Evolutionary conservation across 2,113 vertebrate genomes (phyloP), one percentile per base, ranked within the genome.

Genomic region (Calyptomena viridis): DNA sequence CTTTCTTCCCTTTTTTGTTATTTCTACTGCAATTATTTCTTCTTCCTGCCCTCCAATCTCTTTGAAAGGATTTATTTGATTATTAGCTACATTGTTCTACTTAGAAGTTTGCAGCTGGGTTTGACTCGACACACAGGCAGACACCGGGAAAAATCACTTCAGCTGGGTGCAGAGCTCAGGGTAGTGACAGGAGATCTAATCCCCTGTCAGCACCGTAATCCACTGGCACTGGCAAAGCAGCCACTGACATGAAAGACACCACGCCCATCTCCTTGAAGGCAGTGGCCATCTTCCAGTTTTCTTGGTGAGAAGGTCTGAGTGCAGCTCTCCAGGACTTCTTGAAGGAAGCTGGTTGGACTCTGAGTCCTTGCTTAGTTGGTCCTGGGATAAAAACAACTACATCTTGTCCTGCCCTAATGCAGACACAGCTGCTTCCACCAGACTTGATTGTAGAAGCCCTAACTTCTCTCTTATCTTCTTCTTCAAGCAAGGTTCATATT

Each of bases 191-290:
- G 77, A 78, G 72, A 58, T 77, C 64, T 63, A 68, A 52, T 66
- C 22, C 63, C 15, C 5, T 11, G 37, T 40, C 53, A 79, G n/a
- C 53, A 11, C 0, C 0, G 2, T n/a, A 64, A 80, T 60, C 46
- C 72, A 17, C 33, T 42, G 59, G 63, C 31, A 82, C 35, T 0
- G 0, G 24, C 42, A 31, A 30, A 59, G 89, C 68, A 81, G 56
- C 30, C 0, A 0, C 35, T 0, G 0, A 77, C 21, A 28, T 16
- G 8, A 67, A 59, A 63, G 27, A 23, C 31, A 11, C 19, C 3
- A 0, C 1, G 2, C 11, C 52, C n/a, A 8, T 31, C 72, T 78
- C 39, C 10, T 8, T 60, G 73, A 73, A 37, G 55, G 42, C 39
- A 50, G 25, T 25, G 39, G 27, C 64, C 13, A 2, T 11, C 23